phyloP scores from a whole-genome alignment of 1,140 invertebrate species.

The Carcinoscorpius rotundicauda region DNA sequence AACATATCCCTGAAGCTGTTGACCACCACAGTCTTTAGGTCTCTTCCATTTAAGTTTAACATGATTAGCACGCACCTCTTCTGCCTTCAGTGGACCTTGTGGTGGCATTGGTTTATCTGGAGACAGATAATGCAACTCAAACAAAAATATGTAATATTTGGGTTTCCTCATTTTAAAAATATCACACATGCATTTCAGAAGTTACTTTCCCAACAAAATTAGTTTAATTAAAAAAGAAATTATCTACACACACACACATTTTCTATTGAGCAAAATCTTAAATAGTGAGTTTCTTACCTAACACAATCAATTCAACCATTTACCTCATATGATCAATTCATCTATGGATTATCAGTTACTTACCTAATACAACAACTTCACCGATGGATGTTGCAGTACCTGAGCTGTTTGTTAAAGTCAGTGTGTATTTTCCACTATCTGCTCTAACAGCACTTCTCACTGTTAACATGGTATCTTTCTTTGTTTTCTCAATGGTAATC shows the following conservation, averaged over 20 bases:
- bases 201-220: too few relatives aligned
- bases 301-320: too few relatives aligned
- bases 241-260: too few relatives aligned
- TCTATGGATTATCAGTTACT: slow-evolving; percentile 21
- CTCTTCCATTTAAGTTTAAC: slow-evolving; percentile 90
- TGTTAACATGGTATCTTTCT: slow-evolving; percentile 78
- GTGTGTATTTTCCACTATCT: slow-evolving; percentile 83
- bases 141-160: too few relatives aligned
- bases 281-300: too few relatives aligned
- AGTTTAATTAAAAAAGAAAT: too few relatives aligned
- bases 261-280: too few relatives aligned
- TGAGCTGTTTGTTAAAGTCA: slow-evolving; percentile 68
- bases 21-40: slow-evolving; percentile 87
- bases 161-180: too few relatives aligned
- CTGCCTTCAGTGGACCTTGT: slow-evolving; percentile 64
- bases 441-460: slow-evolving; percentile 68
- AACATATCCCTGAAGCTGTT: slow-evolving; percentile 85
- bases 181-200: too few relatives aligned
- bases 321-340: neutral
- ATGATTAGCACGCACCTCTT: slow-evolving; percentile 77
- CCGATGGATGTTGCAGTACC: slow-evolving; percentile 67
- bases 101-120: slow-evolving; percentile 74
- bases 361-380: slow-evolving; percentile 77
- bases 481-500: slow-evolving; percentile 39
- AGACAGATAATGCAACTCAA: slow-evolving; percentile 28